Evolutionary conservation across 1,140 invertebrate species (phyloP).

Genomic region (Drosophila nigromelanica): DNA sequence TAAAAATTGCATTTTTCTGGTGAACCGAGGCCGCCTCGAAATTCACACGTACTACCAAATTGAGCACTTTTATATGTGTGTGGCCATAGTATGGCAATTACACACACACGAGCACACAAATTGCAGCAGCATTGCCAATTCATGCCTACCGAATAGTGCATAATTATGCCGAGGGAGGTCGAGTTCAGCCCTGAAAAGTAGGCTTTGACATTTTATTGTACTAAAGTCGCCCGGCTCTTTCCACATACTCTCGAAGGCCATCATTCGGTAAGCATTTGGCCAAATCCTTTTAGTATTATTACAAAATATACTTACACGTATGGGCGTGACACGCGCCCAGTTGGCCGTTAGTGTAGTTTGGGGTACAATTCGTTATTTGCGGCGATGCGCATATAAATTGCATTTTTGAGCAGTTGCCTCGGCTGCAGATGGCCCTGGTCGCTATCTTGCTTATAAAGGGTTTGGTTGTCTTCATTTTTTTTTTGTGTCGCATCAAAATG

Average conservation of each 20-base stretch:
- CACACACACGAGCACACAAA: conserved; percentile 42
- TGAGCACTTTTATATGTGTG: conserved; percentile 32
- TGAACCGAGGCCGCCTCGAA: conserved; percentile 66
- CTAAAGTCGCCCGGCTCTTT: conserved; percentile 31
- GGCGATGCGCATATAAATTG: conserved; percentile 73
- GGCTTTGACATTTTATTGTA: conserved; percentile 49
- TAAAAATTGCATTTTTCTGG: conserved; percentile 78
- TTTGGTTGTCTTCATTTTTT: conserved; percentile 10
- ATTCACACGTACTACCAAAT: conserved; percentile 72
- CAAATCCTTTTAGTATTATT: conserved; percentile 78
- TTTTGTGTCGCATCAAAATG: conserved; percentile 63
- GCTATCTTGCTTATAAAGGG: conserved; percentile 11
- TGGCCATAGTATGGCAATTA: background rate
- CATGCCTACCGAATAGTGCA: conserved; percentile 52
- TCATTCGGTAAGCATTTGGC: conserved; percentile 47
- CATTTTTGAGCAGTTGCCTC: conserved; percentile 73
- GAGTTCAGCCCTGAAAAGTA: conserved; percentile 22
- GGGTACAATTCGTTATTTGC: conserved; percentile 77
- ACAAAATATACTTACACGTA: conserved; percentile 58
- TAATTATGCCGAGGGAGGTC: conserved; percentile 54
- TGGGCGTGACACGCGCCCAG: conserved; percentile 24
- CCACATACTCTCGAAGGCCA: conserved; percentile 29
- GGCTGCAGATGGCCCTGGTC: conserved; percentile 49
- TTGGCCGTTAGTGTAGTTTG: conserved; percentile 67
- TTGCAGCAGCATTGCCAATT: conserved; percentile 65